These are phyloP conservation scores for Otolemur crassicaudatus DNA, from an alignment of 2,797 vertebrate genomes.

Conservation along the genomic window DNA sequence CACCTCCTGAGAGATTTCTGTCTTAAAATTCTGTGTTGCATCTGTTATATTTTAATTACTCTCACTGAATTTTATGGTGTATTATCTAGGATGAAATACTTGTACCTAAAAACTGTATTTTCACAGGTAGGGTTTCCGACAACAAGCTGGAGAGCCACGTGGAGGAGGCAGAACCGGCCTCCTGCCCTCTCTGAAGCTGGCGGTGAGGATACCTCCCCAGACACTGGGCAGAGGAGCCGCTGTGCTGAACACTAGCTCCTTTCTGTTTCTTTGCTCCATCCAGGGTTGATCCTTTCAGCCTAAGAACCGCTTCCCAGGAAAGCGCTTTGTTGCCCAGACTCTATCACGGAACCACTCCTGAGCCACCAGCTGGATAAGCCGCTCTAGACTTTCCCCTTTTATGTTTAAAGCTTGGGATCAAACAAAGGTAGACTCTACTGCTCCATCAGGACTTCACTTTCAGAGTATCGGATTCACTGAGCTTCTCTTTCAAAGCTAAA, in stretches of 20 bases:
- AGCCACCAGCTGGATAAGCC: neutral
- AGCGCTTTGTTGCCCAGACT: neutral
- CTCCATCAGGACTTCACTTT: neutral
- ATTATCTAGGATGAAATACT: neutral
- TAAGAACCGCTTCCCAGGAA: constrained; percentile 22
- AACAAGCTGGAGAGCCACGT: neutral
- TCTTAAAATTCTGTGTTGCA: constrained; percentile 6
- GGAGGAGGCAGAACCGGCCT: neutral
- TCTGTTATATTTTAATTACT: neutral
- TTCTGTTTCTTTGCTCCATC: neutral
- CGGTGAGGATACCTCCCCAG: neutral
- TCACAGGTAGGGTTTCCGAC: neutral
- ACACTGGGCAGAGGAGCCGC: neutral
- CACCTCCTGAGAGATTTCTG: neutral
- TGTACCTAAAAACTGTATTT: neutral
- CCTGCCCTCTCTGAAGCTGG: neutral
- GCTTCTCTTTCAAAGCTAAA: constrained; percentile 9
- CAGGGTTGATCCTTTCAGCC: neutral
- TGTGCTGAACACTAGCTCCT: neutral
- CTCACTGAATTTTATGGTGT: neutral
- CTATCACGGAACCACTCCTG: neutral
- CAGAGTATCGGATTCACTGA: neutral
- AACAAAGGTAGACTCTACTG: neutral
- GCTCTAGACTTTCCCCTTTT: neutral
- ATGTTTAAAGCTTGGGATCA: constrained; percentile 6